phyloP scores from a whole-genome alignment of 2,888 invertebrate genomes.

The Cylloceria caligata region DNA sequence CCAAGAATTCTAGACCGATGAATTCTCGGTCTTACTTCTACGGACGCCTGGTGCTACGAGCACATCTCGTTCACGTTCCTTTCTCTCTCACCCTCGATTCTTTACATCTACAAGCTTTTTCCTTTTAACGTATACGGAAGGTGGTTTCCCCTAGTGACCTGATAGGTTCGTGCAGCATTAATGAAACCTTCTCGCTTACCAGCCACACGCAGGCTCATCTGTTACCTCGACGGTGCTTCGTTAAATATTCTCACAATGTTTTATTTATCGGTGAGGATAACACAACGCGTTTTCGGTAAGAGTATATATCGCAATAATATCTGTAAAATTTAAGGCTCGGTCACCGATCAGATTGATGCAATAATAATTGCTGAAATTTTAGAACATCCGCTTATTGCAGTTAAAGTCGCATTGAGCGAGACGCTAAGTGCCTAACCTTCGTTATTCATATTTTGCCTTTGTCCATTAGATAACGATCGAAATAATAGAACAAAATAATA shows the following conservation, averaged over 20 bases:
- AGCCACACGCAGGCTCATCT: constrained; percentile 8
- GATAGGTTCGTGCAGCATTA: constrained; percentile 21
- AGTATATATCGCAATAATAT: no score
- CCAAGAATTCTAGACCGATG: constrained; percentile 64
- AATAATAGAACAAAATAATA: no score
- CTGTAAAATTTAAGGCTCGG: no score
- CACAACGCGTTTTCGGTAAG: neutral
- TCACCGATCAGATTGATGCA: no score
- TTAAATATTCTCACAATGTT: constrained; percentile 42
- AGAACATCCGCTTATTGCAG: no score
- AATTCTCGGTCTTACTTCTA: constrained; percentile 51
- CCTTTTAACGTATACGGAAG: constrained; percentile 19
- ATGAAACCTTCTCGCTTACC: constrained; percentile 23
- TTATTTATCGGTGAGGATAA: constrained; percentile 14
- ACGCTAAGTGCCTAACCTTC: no score
- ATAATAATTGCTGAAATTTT: no score
- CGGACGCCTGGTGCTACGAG: constrained; percentile 4
- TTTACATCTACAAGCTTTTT: constrained; percentile 37
- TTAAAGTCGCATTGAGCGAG: no score
- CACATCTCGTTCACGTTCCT: constrained; percentile 34
- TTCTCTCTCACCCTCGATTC: constrained; percentile 28
- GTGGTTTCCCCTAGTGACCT: constrained; percentile 27
- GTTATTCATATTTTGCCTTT: no score
- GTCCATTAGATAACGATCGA: no score
- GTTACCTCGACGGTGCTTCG: constrained; percentile 14